phyloP scores from a whole-genome alignment of 2,888 invertebrate genomes.

The Rhagium mordax region DNA sequence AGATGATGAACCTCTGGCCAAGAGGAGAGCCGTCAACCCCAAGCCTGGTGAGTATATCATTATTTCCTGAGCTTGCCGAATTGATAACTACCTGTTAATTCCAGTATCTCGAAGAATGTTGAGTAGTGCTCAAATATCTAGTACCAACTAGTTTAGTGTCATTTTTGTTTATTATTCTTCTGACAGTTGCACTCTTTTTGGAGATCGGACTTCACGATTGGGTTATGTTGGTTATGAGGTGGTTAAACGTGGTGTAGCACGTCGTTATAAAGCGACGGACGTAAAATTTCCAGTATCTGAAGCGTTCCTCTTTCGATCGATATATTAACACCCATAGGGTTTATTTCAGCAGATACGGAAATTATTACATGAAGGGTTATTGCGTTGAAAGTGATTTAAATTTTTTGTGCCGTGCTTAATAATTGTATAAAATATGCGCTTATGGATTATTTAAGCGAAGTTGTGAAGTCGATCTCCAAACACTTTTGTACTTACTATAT shows the following conservation, averaged over 20 bases:
- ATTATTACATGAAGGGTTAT: too few species aligned
- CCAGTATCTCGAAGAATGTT: constrained; percentile 32
- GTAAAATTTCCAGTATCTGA: too few species aligned
- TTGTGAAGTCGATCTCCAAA: constrained; percentile 4
- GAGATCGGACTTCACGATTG: not conserved
- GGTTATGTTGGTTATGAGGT: not conserved
- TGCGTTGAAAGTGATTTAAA: too few species aligned
- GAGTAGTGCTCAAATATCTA: constrained; percentile 25
- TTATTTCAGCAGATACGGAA: too few species aligned
- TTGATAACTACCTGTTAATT: constrained; percentile 19
- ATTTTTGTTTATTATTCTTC: not conserved
- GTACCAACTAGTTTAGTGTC: constrained; percentile 17
- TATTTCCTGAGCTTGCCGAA: not conserved
- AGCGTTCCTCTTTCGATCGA: too few species aligned
- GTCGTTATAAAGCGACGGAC: too few species aligned
- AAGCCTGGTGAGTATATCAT: constrained; percentile 58
- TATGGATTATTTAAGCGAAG: not conserved
- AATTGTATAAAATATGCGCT: too few species aligned
- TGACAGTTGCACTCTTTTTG: not conserved
- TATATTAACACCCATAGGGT: too few species aligned
- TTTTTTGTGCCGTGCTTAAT: too few species aligned
- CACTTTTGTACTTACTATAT: not conserved
- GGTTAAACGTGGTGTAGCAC: too few species aligned
- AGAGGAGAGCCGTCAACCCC: constrained; percentile 72
- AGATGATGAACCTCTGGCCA: constrained; percentile 77